A percentile compares a stretch with the other conserved stretches of the same genome.
Evolutionary conservation across 2,888 invertebrate genomes (phyloP).

Genomic region (Aplocera efformata): DNA sequence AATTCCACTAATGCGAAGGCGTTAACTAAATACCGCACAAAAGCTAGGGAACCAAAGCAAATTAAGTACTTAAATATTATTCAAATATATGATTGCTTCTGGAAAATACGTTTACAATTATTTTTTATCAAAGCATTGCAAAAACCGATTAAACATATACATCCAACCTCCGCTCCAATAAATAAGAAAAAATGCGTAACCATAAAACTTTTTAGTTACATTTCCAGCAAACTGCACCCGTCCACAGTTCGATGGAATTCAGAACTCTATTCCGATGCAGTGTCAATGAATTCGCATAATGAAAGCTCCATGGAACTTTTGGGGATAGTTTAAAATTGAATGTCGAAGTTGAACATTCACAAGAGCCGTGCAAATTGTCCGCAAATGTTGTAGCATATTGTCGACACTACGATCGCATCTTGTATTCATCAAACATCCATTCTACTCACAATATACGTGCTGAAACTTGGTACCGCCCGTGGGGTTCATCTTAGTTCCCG

Average conservation of each 20-base stretch:
- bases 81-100: too few relatives aligned
- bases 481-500: conserved; percentile 65
- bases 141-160: conserved; percentile 44
- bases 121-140: conserved; percentile 6
- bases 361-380: conserved; percentile 18
- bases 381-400: conserved; percentile 35
- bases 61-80: too few relatives aligned
- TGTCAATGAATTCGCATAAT: conserved; percentile 56
- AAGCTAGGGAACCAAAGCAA: too few relatives aligned
- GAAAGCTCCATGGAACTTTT: conserved; percentile 46
- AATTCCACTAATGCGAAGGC: too few relatives aligned
- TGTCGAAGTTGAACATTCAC: conserved; percentile 26
- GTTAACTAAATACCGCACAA: too few relatives aligned
- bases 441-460: conserved; percentile 63
- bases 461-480: conserved; percentile 57
- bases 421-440: conserved; percentile 69
- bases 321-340: conserved; percentile 48
- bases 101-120: conserved; percentile 1
- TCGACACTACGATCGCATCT: conserved; percentile 49
- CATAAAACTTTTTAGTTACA: conserved; percentile 62
- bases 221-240: conserved; percentile 51
- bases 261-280: conserved; percentile 53
- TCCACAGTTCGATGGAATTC: conserved; percentile 62
- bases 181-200: conserved; percentile 57
- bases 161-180: conserved; percentile 42